Conservation (phyloP, 2,888 invertebrate species). For the Stegophylla sp. region DNA sequence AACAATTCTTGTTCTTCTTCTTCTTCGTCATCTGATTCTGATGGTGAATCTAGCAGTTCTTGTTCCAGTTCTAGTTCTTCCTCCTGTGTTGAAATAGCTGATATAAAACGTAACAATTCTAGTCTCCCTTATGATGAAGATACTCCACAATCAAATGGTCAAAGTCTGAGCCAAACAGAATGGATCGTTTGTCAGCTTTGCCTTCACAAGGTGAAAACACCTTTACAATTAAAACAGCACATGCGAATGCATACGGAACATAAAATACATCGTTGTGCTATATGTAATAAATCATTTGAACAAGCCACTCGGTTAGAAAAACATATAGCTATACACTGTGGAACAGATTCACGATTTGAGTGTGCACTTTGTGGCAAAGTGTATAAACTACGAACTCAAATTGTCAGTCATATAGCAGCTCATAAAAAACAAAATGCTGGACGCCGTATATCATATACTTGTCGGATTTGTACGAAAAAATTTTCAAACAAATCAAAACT, state of each 20-base stretch:
- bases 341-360: conserved; percentile 57
- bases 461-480: conserved; percentile 60
- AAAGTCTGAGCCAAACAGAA: conserved; percentile 21
- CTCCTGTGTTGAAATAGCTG: conserved; percentile 17
- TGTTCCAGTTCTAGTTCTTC: conserved; percentile 55
- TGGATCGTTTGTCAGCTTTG: conserved; percentile 52
- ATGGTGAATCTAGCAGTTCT: conserved; percentile 52
- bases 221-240: conserved; percentile 60
- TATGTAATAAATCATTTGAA: conserved; percentile 60
- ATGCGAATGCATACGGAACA: conserved; percentile 60
- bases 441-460: conserved; percentile 60
- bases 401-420: conserved; percentile 61
- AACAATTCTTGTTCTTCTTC: conserved; percentile 52
- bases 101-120: neutral
- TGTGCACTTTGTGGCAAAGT: conserved; percentile 61
- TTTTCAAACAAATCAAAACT: conserved; percentile 60
- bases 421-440: conserved; percentile 61
- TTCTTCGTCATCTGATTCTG: conserved; percentile 54
- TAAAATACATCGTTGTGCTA: conserved; percentile 60
- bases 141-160: conserved; percentile 21
- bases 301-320: conserved; percentile 59
- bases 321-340: conserved; percentile 60
- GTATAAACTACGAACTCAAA: conserved; percentile 60
- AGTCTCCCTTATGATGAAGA: neutral
- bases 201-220: conserved; percentile 50